A percentile compares a stretch with the other conserved stretches of the same genome.
Conservation (phyloP, 1,140 invertebrate species). For the Aphelinus certus region DNA sequence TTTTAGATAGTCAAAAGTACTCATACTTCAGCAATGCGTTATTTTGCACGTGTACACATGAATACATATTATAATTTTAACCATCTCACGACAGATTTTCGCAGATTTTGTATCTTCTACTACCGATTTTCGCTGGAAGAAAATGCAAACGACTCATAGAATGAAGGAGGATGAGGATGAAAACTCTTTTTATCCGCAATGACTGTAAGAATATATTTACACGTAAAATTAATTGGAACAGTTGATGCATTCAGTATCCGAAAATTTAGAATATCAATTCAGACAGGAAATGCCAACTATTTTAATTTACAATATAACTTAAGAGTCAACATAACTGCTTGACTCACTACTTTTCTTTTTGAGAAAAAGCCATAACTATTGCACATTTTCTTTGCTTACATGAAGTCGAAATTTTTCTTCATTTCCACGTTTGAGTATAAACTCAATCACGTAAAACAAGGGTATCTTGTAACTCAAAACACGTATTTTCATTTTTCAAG, state of each 20-base stretch:
- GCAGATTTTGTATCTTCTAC: neutral
- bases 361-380: slow-evolving; percentile 32
- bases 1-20: slow-evolving; percentile 31
- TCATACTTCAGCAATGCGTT: slow-evolving; percentile 20
- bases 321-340: slow-evolving; percentile 1
- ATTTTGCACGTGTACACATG: slow-evolving; percentile 47
- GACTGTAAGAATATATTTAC: slow-evolving; percentile 43
- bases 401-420: slow-evolving; percentile 25
- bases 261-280: slow-evolving; percentile 23
- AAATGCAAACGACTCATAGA: slow-evolving; percentile 45
- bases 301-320: slow-evolving; percentile 33
- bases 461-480: neutral
- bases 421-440: slow-evolving; percentile 15
- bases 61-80: slow-evolving; percentile 54
- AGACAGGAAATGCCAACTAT: slow-evolving; percentile 36
- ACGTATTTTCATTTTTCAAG: slow-evolving; percentile 17
- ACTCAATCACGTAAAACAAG: slow-evolving; percentile 22
- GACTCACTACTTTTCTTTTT: slow-evolving; percentile 20
- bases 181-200: slow-evolving; percentile 14
- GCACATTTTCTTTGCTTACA: slow-evolving; percentile 30
- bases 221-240: slow-evolving; percentile 30
- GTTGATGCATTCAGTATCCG: slow-evolving; percentile 11
- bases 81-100: slow-evolving; percentile 42
- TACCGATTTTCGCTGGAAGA: slow-evolving; percentile 46
- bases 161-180: slow-evolving; percentile 7